These are phyloP conservation scores for Hypsopygia costalis DNA, from an alignment of 2,888 invertebrate species.

Conservation along the genomic window DNA sequence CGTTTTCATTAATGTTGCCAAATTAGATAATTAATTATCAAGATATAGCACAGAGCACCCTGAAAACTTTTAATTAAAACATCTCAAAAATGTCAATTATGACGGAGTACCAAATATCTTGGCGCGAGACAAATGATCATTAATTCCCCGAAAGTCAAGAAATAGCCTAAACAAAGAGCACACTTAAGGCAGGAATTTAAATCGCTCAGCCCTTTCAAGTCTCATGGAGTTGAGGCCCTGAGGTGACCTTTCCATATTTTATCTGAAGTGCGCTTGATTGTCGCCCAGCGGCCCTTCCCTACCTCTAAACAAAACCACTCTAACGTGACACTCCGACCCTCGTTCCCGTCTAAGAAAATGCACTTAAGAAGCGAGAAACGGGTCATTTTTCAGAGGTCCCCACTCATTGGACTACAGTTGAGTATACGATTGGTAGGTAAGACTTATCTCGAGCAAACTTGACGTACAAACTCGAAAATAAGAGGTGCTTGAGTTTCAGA, in stretches of 20 bases:
- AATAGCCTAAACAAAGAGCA: slow-evolving; percentile 29
- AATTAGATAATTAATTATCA: no score
- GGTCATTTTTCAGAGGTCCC: slow-evolving; percentile 49
- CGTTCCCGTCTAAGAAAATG: slow-evolving; percentile 38
- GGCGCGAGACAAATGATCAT: slow-evolving; percentile 16
- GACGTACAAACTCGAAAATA: slow-evolving; percentile 50
- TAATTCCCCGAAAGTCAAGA: slow-evolving; percentile 21
- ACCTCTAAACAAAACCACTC: slow-evolving; percentile 53
- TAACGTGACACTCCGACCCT: slow-evolving; percentile 44
- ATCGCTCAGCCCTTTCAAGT: slow-evolving; percentile 51
- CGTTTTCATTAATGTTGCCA: no score
- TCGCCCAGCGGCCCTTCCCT: slow-evolving; percentile 61
- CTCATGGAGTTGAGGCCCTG: slow-evolving; percentile 42
- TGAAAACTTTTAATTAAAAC: neutral
- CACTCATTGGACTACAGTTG: slow-evolving; percentile 44
- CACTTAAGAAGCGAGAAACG: slow-evolving; percentile 40
- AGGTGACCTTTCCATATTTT: slow-evolving; percentile 76
- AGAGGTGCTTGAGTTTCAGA: slow-evolving; percentile 45
- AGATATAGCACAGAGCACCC: no score
- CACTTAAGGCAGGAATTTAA: slow-evolving; percentile 55
- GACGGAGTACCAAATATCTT: slow-evolving; percentile 3
- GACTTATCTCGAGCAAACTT: slow-evolving; percentile 62
- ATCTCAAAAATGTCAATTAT: slow-evolving; percentile 6
- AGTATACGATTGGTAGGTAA: slow-evolving; percentile 60
- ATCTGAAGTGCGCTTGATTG: slow-evolving; percentile 72